These are phyloP conservation scores for Arctocebus calabarensis DNA, from an alignment of 2,797 vertebrate species.

Conservation along the genomic window DNA sequence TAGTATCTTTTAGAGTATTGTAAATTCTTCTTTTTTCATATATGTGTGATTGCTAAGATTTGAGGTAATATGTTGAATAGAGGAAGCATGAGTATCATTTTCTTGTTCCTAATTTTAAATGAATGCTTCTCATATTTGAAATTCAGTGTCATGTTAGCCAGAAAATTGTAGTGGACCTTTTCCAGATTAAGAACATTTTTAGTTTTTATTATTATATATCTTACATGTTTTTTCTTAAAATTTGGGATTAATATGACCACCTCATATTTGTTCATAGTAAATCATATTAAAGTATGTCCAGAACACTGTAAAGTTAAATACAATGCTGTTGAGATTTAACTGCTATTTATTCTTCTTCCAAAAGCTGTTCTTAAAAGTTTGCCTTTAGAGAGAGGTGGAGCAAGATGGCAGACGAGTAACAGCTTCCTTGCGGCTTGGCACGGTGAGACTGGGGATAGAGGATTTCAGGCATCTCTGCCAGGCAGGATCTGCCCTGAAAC, in stretches of 20 bases:
- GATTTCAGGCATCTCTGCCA: no score
- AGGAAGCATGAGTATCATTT: background rate
- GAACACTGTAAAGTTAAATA: background rate
- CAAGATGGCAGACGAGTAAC: no score
- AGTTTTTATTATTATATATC: background rate
- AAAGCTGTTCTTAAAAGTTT: background rate
- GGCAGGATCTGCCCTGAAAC: no score
- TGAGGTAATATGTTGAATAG: background rate
- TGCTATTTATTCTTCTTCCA: background rate
- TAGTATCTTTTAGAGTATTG: background rate
- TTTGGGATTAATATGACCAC: background rate
- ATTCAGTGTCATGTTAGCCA: background rate
- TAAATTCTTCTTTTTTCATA: background rate
- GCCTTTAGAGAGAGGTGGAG: no score
- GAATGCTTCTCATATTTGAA: background rate
- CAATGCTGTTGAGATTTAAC: background rate
- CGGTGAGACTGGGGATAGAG: no score
- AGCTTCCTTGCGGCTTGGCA: no score
- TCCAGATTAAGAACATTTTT: background rate
- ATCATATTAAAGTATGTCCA: background rate
- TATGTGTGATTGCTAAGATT: background rate
- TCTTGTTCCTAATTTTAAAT: background rate
- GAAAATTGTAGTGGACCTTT: background rate
- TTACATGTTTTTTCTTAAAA: background rate
- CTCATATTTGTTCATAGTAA: background rate